Base-by-base conservation (phyloP, 2,888 invertebrate genomes). In the Pyrochroa serraticornis region DNA sequence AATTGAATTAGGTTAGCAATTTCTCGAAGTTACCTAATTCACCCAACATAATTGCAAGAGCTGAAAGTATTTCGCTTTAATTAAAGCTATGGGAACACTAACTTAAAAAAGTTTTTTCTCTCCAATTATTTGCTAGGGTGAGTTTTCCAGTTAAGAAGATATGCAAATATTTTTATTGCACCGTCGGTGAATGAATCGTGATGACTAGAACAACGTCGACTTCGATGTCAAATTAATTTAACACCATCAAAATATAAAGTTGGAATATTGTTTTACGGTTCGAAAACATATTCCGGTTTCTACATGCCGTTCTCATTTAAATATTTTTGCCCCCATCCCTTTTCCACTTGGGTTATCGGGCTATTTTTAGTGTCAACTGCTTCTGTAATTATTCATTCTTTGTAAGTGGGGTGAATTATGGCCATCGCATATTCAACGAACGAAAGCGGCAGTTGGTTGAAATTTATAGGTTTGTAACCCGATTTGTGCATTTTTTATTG, bases 321-420 rank as follows among this genome's bases (percentile, higher is more conserved):
- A 66, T 66, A 66, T 64, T 66, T 66, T 62, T 53, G 59, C 58
- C 61, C 58, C 41, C 22, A 2, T 22, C 22, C 5, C 22, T 2
- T 22, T 39, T 54, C 52, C 42, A 41, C 46, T 60, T 47, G 55
- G 60, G 53, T 54, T 62, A 61, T 64, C 41, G 52, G 58, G 52
- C 62, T 59, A 61, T 61, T 65, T 64, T 62, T 55, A 50, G 55
- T 62, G 63, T 62, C 60, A 59, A 64, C 58, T 60, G 43, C 35
- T 43, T 50, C 56, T 51, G 54, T 58, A 63, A 63, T 58, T 61
- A 64, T 64, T 62, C 60, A 62, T 63, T 66, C 60, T 58, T 56
- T 57, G 55, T 50, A 64, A 61, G 58, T 58, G 55, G 48, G 48
- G 61, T 53, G 57, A 60, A 60, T 56, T 56, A 60, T 60, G 54